Percentiles rank a stretch among this genome's conserved stretches.
Evolutionary conservation across 2,113 vertebrate species (phyloP).

Genomic region (Vanacampus margaritifer): DNA sequence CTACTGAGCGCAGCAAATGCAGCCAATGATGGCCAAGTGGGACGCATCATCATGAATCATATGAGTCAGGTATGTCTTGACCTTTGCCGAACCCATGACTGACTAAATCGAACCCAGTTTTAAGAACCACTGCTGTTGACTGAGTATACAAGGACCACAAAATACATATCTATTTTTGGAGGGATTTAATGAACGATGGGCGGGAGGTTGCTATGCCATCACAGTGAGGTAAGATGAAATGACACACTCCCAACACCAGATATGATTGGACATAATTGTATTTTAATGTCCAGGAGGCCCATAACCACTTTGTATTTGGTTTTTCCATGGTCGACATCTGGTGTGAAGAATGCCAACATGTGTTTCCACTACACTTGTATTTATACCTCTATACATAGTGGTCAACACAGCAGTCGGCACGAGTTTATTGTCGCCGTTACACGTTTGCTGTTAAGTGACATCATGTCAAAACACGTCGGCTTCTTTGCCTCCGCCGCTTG

Average conservation of each 20-base stretch:
- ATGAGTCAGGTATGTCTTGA: no score
- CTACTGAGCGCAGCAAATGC: no score
- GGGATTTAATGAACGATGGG: constrained; percentile 5
- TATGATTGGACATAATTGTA: constrained; percentile 63
- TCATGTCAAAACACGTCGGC: constrained; percentile 66
- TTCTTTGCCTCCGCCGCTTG: constrained; percentile 17
- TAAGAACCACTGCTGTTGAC: not conserved
- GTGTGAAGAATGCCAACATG: constrained; percentile 54
- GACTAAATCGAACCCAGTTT: no score
- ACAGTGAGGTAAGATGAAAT: constrained; percentile 60
- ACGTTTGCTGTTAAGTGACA: constrained; percentile 65
- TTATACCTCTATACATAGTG: constrained; percentile 58
- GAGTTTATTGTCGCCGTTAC: constrained; percentile 64
- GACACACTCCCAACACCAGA: constrained; percentile 65
- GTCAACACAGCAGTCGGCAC: constrained; percentile 56
- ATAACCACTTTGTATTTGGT: constrained; percentile 45
- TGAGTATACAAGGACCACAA: constrained; percentile 40
- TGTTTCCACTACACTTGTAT: constrained; percentile 66
- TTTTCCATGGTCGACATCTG: constrained; percentile 62
- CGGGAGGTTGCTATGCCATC: constrained; percentile 31
- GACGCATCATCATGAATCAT: no score
- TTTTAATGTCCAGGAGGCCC: constrained; percentile 63
- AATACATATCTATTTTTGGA: constrained; percentile 39
- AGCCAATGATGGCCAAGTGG: no score
- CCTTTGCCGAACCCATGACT: no score